Conservation (phyloP, 2,888 invertebrate genomes). For the Mimas tiliae region DNA sequence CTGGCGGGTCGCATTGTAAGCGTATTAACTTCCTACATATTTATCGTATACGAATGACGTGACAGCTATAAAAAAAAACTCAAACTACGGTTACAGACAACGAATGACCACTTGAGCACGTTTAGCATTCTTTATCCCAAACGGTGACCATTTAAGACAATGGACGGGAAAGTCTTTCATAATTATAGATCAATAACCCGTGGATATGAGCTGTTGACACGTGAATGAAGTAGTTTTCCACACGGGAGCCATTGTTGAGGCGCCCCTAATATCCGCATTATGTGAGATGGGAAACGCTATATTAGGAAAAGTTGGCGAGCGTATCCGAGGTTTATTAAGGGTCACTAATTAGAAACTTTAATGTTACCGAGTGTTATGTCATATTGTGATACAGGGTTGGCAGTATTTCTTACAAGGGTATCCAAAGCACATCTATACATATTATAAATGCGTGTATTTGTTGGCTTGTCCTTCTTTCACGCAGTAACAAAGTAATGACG, state of each 20-base stretch:
- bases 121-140: slow-evolving; percentile 59
- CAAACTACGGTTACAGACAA: no score
- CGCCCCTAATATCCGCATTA: slow-evolving; percentile 37
- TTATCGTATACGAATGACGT: no score
- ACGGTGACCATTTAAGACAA: slow-evolving; percentile 68
- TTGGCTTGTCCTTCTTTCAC: no score
- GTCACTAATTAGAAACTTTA: slow-evolving; percentile 10
- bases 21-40: no score
- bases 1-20: no score
- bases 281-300: background rate
- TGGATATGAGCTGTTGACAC: slow-evolving; percentile 69
- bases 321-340: slow-evolving; percentile 15
- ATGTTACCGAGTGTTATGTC: background rate
- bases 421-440: no score
- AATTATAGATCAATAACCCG: slow-evolving; percentile 73
- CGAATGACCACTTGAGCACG: slow-evolving; percentile 70
- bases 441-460: no score
- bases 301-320: slow-evolving; percentile 2
- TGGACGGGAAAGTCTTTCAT: slow-evolving; percentile 69
- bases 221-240: slow-evolving; percentile 65
- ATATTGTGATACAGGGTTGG: background rate
- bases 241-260: slow-evolving; percentile 56
- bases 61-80: no score
- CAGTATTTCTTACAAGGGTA: background rate
- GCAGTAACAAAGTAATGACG: no score